Conservation (phyloP, 2,113 vertebrate genomes). For the Syngnathus floridae region DNA sequence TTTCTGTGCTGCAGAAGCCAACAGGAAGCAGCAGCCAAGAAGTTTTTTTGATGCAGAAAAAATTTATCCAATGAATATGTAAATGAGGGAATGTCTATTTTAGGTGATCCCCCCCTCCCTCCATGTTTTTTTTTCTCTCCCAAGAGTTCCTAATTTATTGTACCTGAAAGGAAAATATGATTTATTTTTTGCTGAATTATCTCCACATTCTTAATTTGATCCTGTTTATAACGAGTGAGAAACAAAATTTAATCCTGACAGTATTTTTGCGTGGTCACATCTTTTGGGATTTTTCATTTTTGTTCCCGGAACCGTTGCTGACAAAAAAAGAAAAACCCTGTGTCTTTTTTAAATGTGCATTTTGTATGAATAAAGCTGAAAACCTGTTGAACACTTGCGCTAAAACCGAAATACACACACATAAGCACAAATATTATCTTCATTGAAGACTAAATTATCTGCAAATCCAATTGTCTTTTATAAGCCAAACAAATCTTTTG, state of each 20-base stretch:
- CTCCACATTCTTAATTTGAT: constrained; percentile 64
- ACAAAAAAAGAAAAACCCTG: constrained; percentile 6
- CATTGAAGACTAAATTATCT: no score
- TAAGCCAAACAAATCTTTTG: no score
- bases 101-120: constrained; percentile 37
- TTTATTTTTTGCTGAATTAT: constrained; percentile 52
- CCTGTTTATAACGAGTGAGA: constrained; percentile 43
- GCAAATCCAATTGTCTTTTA: no score
- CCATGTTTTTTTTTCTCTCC: constrained; percentile 29
- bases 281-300: constrained; percentile 35
- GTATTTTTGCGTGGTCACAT: constrained; percentile 51
- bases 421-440: no score
- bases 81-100: constrained; percentile 68
- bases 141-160: constrained; percentile 70
- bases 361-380: constrained; percentile 51
- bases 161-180: constrained; percentile 51
- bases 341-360: constrained; percentile 49
- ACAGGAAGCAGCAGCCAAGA: constrained; percentile 98
- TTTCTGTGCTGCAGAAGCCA: constrained; percentile 75
- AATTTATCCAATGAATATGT: constrained; percentile 43
- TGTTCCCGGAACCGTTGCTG: no score
- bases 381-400: constrained; percentile 28
- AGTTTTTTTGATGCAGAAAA: constrained; percentile 89
- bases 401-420: no score
- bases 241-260: constrained; percentile 49